A percentile compares a stretch with the other conserved stretches of the same genome.
Evolutionary conservation across 2,113 vertebrate genomes (phyloP).

Genomic region (Podarcis raffonei): DNA sequence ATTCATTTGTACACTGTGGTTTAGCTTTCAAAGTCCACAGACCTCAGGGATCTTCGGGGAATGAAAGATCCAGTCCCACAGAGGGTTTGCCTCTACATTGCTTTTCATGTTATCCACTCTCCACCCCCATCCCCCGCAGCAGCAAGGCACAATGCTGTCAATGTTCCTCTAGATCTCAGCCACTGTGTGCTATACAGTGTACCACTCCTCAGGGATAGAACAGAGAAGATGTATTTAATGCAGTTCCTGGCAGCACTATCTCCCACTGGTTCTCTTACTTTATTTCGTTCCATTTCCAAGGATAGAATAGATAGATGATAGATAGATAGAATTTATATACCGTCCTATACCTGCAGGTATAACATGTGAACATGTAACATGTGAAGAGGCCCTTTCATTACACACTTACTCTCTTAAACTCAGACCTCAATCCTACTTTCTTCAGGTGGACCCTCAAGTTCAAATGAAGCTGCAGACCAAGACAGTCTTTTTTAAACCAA

Average conservation of each 20-base stretch:
- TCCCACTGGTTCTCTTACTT: neutral
- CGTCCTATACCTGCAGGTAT: no score
- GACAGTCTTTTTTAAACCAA: neutral
- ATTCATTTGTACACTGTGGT: neutral
- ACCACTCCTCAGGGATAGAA: slow-evolving; percentile 12
- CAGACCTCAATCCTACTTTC: neutral
- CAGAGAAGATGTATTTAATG: slow-evolving; percentile 17
- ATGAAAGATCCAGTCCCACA: neutral
- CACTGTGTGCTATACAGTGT: neutral
- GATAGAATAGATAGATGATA: neutral
- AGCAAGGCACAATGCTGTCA: neutral
- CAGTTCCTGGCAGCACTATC: slow-evolving; percentile 8
- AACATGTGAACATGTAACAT: neutral
- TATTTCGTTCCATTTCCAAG: neutral
- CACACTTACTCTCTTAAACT: neutral
- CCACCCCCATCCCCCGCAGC: neutral
- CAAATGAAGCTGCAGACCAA: neutral
- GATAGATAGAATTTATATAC: neutral
- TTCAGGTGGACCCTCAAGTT: neutral
- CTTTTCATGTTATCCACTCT: neutral
- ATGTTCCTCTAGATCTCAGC: slow-evolving; percentile 9
- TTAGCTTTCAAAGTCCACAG: neutral
- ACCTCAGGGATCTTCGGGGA: neutral
- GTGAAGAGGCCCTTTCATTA: neutral
- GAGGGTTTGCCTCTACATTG: slow-evolving; percentile 6